phyloP scores from a whole-genome alignment of 2,888 invertebrate species.

The Mystacides longicornis region DNA sequence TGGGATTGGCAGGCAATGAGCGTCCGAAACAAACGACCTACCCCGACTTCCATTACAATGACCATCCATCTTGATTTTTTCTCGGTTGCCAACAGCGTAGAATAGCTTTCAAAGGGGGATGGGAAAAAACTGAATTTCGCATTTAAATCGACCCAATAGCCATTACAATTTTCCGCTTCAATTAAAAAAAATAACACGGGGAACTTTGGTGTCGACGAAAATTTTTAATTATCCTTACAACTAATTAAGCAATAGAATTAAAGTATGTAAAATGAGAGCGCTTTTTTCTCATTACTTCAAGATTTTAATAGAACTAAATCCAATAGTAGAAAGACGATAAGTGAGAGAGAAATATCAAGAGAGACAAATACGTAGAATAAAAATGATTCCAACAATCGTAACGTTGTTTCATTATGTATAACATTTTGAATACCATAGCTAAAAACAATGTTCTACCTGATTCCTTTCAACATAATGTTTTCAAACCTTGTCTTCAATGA shows the following conservation, averaged over 20 bases:
- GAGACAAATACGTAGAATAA: too few species aligned
- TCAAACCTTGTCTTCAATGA: too few species aligned
- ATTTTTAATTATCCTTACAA: background rate
- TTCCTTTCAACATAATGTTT: too few species aligned
- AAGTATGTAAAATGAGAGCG: background rate
- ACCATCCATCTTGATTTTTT: conserved; percentile 1
- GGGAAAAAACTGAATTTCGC: conserved; percentile 16
- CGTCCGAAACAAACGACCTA: background rate
- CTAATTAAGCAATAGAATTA: too few species aligned
- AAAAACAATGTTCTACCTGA: too few species aligned
- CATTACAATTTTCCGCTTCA: background rate
- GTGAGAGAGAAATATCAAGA: too few species aligned
- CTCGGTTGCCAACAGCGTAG: background rate
- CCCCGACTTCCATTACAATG: background rate
- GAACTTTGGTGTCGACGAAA: background rate
- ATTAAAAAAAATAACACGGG: background rate
- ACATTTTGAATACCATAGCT: too few species aligned
- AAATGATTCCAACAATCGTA: too few species aligned
- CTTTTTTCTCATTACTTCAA: background rate
- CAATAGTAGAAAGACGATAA: too few species aligned
- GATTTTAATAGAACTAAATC: background rate
- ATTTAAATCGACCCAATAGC: conserved; percentile 17
- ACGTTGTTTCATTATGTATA: too few species aligned
- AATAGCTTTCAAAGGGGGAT: background rate
- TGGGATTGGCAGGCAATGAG: background rate